A percentile compares a stretch with the other conserved stretches of the same genome.
Conservation (phyloP, 2,113 vertebrate species). For the Channa argus region DNA sequence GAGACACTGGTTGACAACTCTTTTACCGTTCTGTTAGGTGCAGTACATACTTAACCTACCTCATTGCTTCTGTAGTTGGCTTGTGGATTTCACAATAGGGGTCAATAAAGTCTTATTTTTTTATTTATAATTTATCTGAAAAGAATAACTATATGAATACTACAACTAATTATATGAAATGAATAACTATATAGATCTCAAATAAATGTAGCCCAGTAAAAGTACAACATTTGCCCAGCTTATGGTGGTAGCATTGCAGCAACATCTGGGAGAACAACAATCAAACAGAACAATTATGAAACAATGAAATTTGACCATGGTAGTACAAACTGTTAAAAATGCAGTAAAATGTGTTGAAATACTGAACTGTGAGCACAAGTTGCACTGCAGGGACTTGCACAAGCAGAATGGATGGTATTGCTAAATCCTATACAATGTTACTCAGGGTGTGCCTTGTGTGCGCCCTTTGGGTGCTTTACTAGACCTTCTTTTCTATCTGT, state of each 20-base stretch:
- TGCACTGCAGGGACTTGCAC: constrained; percentile 34
- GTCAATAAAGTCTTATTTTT: too few species aligned
- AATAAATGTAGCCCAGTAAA: too few species aligned
- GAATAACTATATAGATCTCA: too few species aligned
- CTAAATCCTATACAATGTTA: constrained; percentile 26
- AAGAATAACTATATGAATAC: too few species aligned
- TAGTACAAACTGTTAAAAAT: constrained; percentile 1
- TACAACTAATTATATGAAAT: too few species aligned
- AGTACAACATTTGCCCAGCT: too few species aligned
- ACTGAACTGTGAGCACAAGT: constrained; percentile 2
- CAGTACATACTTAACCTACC: too few species aligned
- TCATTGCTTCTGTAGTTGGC: too few species aligned
- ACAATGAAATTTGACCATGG: background rate
- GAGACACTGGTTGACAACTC: too few species aligned
- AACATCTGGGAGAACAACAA: background rate
- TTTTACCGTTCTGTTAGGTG: too few species aligned
- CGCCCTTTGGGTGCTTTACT: constrained; percentile 16
- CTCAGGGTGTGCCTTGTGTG: constrained; percentile 4
- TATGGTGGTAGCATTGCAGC: background rate
- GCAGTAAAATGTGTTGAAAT: constrained; percentile 41
- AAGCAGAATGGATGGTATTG: constrained; percentile 31
- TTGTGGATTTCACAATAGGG: too few species aligned
- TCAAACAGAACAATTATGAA: constrained; percentile 17
- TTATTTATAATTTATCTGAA: too few species aligned
- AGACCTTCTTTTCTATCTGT: constrained; percentile 21